Percentiles rank a stretch among this genome's conserved stretches.
phyloP scores from a whole-genome alignment of 2,797 vertebrate species.

The Myripristis murdjan region DNA sequence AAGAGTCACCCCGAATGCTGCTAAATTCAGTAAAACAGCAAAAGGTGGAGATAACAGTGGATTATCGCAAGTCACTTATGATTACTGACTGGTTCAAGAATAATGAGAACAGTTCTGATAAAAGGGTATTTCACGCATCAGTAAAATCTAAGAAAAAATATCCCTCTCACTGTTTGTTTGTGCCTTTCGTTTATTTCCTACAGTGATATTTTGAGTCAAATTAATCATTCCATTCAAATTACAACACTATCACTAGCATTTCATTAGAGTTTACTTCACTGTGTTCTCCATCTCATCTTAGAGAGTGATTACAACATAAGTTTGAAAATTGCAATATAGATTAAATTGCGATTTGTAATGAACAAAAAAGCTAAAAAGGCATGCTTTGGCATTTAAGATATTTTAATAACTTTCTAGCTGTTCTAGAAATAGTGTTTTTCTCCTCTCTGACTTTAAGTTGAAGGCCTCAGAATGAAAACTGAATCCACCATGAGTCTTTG shows the following conservation, averaged over 20 bases:
- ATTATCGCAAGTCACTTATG: slow-evolving; percentile 16
- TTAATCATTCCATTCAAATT: slow-evolving; percentile 43
- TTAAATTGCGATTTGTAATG: neutral
- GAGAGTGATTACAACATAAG: slow-evolving; percentile 3
- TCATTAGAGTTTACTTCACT: slow-evolving; percentile 14
- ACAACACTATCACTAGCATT: slow-evolving; percentile 1
- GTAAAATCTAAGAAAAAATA: neutral
- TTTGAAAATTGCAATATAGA: slow-evolving; percentile 5
- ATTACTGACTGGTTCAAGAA: slow-evolving; percentile 14
- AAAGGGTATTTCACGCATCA: slow-evolving; percentile 7
- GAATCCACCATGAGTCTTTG: neutral
- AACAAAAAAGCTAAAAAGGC: neutral
- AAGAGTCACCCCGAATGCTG: neutral
- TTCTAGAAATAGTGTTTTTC: too few relatives aligned
- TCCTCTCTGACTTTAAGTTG: too few relatives aligned
- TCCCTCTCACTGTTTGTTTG: slow-evolving; percentile 19
- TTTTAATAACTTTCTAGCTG: too few relatives aligned
- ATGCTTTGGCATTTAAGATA: neutral
- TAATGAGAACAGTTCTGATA: neutral
- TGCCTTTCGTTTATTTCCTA: slow-evolving; percentile 33
- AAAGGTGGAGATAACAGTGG: slow-evolving; percentile 6
- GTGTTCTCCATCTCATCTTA: slow-evolving; percentile 23
- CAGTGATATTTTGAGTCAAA: slow-evolving; percentile 51
- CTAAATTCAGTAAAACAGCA: slow-evolving; percentile 18
- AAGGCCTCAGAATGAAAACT: too few relatives aligned